Evolutionary conservation across 1,140 invertebrate genomes (phyloP).

Genomic region (Pogonus chalceus): DNA sequence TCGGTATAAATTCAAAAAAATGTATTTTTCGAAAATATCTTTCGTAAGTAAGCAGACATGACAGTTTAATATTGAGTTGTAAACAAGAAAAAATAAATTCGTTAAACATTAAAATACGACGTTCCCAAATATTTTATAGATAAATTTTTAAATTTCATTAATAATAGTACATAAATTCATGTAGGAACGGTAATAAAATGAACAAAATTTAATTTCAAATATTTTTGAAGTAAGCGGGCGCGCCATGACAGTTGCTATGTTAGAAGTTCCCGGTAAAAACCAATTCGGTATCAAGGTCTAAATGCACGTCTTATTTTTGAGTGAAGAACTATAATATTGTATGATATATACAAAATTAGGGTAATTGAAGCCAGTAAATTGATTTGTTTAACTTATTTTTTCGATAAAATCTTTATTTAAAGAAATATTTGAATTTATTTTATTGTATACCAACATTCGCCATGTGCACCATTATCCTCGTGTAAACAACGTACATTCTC

Average conservation of each 20-base stretch:
- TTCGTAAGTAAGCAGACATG: not conserved
- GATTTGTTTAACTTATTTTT: not conserved
- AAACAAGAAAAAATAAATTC: not conserved
- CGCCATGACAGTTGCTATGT: not conserved
- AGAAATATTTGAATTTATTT: not conserved
- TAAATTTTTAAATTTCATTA: not conserved
- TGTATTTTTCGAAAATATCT: too few relatives aligned
- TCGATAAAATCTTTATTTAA: not conserved
- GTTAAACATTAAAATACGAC: not conserved
- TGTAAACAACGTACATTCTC: slow-evolving; percentile 2
- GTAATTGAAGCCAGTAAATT: not conserved
- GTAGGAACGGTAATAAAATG: not conserved
- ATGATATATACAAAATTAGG: not conserved
- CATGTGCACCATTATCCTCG: not conserved
- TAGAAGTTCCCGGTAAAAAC: slow-evolving; percentile 1
- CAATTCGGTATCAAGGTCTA: not conserved
- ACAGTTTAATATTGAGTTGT: not conserved
- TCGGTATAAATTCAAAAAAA: too few relatives aligned
- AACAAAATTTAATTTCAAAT: not conserved
- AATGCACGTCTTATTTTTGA: not conserved
- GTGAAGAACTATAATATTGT: not conserved
- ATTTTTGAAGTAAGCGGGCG: not conserved
- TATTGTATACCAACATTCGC: slow-evolving; percentile 7
- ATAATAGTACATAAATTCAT: not conserved
- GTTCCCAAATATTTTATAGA: not conserved